Evolutionary conservation across 2,113 vertebrate genomes (phyloP).

Genomic region (Stomatorhinus ivindoensis): DNA sequence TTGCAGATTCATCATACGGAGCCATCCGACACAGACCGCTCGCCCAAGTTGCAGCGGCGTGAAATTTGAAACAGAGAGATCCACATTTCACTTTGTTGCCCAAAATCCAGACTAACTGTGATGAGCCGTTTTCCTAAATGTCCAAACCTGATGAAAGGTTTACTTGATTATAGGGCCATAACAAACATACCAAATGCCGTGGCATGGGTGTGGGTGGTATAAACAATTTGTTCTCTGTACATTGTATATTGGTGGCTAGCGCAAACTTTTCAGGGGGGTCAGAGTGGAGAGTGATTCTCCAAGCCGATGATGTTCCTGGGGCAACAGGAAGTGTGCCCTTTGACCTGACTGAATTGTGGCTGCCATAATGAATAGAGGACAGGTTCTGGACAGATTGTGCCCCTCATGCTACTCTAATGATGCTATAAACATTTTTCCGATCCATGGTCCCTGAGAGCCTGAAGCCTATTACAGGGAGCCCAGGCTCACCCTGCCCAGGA

Average conservation of each 20-base stretch:
- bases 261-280: not conserved
- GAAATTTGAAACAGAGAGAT: not conserved
- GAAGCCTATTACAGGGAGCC: not conserved
- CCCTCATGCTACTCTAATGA: not conserved
- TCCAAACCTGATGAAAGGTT: not conserved
- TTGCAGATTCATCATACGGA: not conserved
- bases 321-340: not conserved
- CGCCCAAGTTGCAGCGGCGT: not conserved
- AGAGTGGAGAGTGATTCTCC: not conserved
- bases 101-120: not conserved
- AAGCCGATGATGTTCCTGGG: not conserved
- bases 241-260: not conserved
- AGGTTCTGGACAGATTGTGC: not conserved
- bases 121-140: not conserved
- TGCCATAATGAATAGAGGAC: not conserved
- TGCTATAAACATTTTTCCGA: not conserved
- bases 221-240: not conserved
- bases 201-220: not conserved
- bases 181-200: conserved; percentile 20
- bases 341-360: not conserved
- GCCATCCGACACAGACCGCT: not conserved
- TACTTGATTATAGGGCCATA: not conserved
- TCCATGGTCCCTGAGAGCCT: not conserved
- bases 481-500: not conserved
- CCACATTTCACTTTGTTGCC: not conserved